phyloP scores from a whole-genome alignment of 1,140 invertebrate species.

The Odontomachus brunneus region DNA sequence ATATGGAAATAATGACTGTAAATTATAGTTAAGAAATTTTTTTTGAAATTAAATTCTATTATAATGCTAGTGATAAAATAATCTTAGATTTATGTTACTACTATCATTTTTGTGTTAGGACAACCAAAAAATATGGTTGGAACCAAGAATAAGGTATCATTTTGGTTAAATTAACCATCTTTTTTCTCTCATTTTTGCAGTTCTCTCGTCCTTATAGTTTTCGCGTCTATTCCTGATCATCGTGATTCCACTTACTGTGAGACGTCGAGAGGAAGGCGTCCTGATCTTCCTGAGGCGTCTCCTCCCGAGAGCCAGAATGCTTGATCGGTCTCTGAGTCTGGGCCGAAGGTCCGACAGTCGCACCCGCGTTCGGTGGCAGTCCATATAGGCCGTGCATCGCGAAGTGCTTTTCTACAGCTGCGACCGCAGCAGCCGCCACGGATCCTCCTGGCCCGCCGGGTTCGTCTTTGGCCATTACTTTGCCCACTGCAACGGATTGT shows the following conservation, averaged over 20 bases:
- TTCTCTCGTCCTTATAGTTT: too few species aligned
- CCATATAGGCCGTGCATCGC: slow-evolving; percentile 84
- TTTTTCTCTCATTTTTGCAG: too few species aligned
- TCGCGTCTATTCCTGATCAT: neutral
- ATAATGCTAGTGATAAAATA: too few species aligned
- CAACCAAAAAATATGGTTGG: too few species aligned
- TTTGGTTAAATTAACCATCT: too few species aligned
- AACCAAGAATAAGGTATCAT: too few species aligned
- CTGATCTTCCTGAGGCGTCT: slow-evolving; percentile 79
- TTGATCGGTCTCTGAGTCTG: slow-evolving; percentile 83
- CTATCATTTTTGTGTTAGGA: too few species aligned
- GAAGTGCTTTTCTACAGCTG: slow-evolving; percentile 83
- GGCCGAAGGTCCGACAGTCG: slow-evolving; percentile 79
- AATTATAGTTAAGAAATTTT: too few species aligned
- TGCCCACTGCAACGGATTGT: slow-evolving; percentile 76
- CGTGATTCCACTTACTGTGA: slow-evolving; percentile 78
- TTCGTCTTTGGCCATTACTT: slow-evolving; percentile 82
- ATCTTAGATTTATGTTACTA: too few species aligned
- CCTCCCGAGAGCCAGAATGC: slow-evolving; percentile 77
- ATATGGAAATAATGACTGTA: too few species aligned
- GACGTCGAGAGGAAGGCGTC: slow-evolving; percentile 81
- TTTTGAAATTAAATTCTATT: too few species aligned
- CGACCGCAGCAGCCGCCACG: slow-evolving; percentile 78
- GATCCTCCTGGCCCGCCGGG: slow-evolving; percentile 77
- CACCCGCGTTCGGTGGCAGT: slow-evolving; percentile 79